Evolutionary conservation across 1,140 invertebrate species (phyloP), one percentile per base, ranked within the genome.

Genomic region (Oscheius sp.): DNA sequence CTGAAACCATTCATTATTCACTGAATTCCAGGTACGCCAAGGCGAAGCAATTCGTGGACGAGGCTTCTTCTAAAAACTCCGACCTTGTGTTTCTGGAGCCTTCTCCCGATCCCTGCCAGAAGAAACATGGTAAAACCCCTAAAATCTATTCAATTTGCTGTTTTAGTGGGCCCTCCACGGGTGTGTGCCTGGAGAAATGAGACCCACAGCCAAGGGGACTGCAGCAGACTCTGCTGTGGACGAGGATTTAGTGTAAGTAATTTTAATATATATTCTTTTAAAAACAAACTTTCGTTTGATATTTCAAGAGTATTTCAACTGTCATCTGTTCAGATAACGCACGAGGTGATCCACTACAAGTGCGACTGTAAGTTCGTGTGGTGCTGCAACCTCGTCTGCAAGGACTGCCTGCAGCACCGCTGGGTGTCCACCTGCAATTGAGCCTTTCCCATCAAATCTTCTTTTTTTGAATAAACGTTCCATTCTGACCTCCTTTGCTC

Each of bases 361-460:
- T 96, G 93, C 87, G 90, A 92, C 78, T 96, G 94, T 85, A 89
- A 91, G 79, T 95, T 95, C 82, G 91, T 93, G 38, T 95, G 93
- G 93, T 96, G 93, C 86, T 96, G 93, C 85, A 88, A 90, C 70
- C 92, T 95, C 0, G 89, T 91, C 77, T 95, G 93, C 86, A 91
- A 93, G 79, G 88, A 90, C 49, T 95, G 93, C 84, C 66, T 80
- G 15, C 75, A 77, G 72, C 77, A 80, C 67, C 77, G 74, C 4
- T 81, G 79, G 76, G 72, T 82, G 20, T 82, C 79, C 35, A 82
- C 79, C n/a, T 82, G 80, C 65, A 74, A 66, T 45, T 65, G 70
- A 32, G 36, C 34, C 13, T 28, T n/a, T 45, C 2, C 62, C 62
- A 18, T 45, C 42, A 65, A 65, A 45, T 45, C 34, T 65, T 45